Conservation (phyloP, 2,888 invertebrate species). For the Elmis aenea region DNA sequence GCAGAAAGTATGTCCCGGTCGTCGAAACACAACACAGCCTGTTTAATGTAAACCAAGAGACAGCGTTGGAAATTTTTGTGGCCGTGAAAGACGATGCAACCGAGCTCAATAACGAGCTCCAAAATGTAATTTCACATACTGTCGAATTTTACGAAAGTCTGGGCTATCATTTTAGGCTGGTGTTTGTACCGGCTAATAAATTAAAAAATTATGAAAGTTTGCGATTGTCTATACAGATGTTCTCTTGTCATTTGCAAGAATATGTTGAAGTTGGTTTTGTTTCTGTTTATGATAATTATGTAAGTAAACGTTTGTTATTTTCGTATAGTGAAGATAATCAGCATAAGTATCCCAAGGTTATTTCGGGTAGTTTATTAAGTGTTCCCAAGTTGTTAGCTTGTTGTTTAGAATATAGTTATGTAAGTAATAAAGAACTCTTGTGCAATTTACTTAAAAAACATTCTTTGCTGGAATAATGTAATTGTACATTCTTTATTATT, state of each 20-base stretch:
- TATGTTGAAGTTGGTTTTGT: slow-evolving; percentile 73
- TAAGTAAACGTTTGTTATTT: slow-evolving; percentile 73
- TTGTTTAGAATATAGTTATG: slow-evolving; percentile 59
- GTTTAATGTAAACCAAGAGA: slow-evolving; percentile 65
- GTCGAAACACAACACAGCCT: slow-evolving; percentile 45
- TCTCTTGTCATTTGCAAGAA: slow-evolving; percentile 56
- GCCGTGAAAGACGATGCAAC: slow-evolving; percentile 48
- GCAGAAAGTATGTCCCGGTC: slow-evolving; percentile 62
- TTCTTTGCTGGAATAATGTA: too few relatives aligned
- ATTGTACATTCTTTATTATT: too few relatives aligned
- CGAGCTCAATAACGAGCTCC: slow-evolving; percentile 52
- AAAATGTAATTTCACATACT: slow-evolving; percentile 51
- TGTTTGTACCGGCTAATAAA: slow-evolving; percentile 56
- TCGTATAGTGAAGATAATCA: slow-evolving; percentile 57
- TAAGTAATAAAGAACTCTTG: slow-evolving; percentile 29
- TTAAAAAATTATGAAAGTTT: slow-evolving; percentile 63
- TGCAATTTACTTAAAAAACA: slow-evolving; percentile 1
- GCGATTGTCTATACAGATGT: slow-evolving; percentile 67
- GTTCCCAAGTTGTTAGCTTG: slow-evolving; percentile 72
- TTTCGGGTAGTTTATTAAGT: slow-evolving; percentile 69
- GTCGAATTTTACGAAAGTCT: slow-evolving; percentile 60
- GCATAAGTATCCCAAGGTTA: slow-evolving; percentile 58
- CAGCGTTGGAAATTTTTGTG: slow-evolving; percentile 63
- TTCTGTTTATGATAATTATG: slow-evolving; percentile 65
- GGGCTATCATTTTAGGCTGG: slow-evolving; percentile 63